Evolutionary conservation across 2,797 vertebrate species (phyloP), one percentile per base, ranked within the genome.

Genomic region (Bradypodion ventrale): DNA sequence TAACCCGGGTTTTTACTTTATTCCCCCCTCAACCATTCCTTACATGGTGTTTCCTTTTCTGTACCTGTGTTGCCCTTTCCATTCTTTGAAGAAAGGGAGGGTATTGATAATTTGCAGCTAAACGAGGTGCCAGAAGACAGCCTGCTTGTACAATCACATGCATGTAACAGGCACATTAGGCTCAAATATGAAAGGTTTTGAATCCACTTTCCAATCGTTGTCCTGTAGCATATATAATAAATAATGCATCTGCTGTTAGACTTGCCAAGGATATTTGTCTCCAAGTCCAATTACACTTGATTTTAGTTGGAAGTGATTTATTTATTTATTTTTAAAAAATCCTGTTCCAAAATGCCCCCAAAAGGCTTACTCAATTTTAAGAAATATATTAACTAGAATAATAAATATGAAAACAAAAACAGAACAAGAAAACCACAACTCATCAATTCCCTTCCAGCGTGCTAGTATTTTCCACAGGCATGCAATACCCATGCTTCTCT

Each of bases 321-420:
- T 66, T 66, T 75, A 59, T 69, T 85, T 19, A 5, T 66, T 66
- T 75, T 73, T 46, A 27, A 32, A 35, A 72, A 46, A 46, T 68
- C 40, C 35, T 68, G 0, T 4, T 83, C 83, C 76, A 70, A 88
- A 85, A 46, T 7, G 1, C 0, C 9, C 59, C 83, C 12, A 65
- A 91, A 85, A 62, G 82, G 1, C 15, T 8, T 69, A 2, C 16
- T 74, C 1, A 3, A 78, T 88, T 87, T 85, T n/a, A 52, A 75
- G 60, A 52, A 32, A 83, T 6, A 87, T 77, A 82, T 76, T 44
- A 83, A 2, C 7, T 76, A 1, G 69, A 77, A 82, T 87, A 91
- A 82, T 60, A 89, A 91, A 85, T 32, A 72, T 8, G 13, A 60
- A 84, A 82, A 75, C 27, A 88, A 85, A 0, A 0, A 70, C 0